phyloP scores from a whole-genome alignment of 1,140 invertebrate species.

The Liolophura sinensis region DNA sequence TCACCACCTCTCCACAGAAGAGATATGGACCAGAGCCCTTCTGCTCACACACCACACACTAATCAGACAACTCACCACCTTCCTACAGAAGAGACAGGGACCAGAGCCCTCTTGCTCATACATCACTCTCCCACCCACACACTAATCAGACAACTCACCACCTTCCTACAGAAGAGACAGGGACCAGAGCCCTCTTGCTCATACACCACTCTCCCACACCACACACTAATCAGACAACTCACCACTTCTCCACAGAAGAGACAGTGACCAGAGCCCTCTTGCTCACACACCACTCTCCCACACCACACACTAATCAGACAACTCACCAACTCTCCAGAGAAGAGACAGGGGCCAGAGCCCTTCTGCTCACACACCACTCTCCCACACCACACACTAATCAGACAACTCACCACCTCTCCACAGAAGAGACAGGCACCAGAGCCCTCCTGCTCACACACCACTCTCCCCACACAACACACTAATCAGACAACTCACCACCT shows the following conservation, averaged over 20 bases:
- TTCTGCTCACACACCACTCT: conserved; percentile 92
- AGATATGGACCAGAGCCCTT: conserved; percentile 94
- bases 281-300: conserved; percentile 88
- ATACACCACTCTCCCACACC: too few relatives aligned
- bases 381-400: conserved; percentile 76
- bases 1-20: conserved; percentile 72
- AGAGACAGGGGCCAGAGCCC: conserved; percentile 90
- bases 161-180: too few relatives aligned
- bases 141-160: conserved; percentile 60
- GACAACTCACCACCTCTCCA: conserved; percentile 63
- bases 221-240: conserved; percentile 13
- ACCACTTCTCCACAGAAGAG: conserved; percentile 76
- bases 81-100: conserved; percentile 87
- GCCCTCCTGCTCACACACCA: conserved; percentile 95
- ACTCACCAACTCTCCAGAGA: conserved; percentile 70
- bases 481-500: conserved; percentile 4
- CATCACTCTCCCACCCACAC: conserved; percentile 79
- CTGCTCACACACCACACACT: conserved; percentile 85
- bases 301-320: conserved; percentile 69
- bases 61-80: conserved; percentile 75
- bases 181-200: too few relatives aligned
- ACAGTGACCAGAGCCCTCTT: conserved; percentile 94
- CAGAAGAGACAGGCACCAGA: conserved; percentile 95
- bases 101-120: conserved; percentile 94
- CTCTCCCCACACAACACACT: conserved; percentile 73